Conservation (phyloP, 2,113 vertebrate genomes). For the Amia ocellicauda region DNA sequence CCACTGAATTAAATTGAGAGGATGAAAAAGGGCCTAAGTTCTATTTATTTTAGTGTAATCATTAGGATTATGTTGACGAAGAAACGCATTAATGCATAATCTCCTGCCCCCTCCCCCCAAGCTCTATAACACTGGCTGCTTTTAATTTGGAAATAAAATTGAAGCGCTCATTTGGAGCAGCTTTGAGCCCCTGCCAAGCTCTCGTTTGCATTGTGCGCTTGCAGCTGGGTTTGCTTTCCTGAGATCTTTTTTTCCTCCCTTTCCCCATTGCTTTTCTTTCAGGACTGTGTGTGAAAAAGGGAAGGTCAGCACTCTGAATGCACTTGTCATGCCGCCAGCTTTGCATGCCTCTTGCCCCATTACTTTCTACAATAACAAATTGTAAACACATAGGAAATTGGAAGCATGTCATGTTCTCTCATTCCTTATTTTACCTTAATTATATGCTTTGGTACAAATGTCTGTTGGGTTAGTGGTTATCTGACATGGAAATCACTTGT, state of each 20-base stretch:
- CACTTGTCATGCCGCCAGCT: conserved; percentile 55
- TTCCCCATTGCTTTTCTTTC: conserved; percentile 46
- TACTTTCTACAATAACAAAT: conserved; percentile 33
- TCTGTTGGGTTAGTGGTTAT: no score
- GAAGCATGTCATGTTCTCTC: not conserved
- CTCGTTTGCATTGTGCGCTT: conserved; percentile 74
- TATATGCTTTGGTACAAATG: no score
- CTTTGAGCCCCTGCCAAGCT: conserved; percentile 85
- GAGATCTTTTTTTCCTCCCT: conserved; percentile 32
- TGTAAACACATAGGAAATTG: conserved; percentile 31
- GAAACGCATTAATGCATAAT: conserved; percentile 84
- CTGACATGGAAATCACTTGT: no score
- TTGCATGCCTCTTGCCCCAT: conserved; percentile 46
- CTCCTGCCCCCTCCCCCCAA: conserved; percentile 51
- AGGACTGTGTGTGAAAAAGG: conserved; percentile 39
- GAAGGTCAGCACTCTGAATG: conserved; percentile 43
- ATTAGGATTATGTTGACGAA: conserved; percentile 79
- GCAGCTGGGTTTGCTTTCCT: conserved; percentile 75
- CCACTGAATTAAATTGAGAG: conserved; percentile 46
- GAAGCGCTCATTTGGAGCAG: conserved; percentile 74
- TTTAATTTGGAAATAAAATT: conserved; percentile 77
- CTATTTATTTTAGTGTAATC: conserved; percentile 86
- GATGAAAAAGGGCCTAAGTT: conserved; percentile 63
- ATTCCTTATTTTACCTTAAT: not conserved
- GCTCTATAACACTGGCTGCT: conserved; percentile 70